These are phyloP conservation scores for Drosophila ezoana DNA, from an alignment of 2,888 invertebrate species.

Conservation along the genomic window DNA sequence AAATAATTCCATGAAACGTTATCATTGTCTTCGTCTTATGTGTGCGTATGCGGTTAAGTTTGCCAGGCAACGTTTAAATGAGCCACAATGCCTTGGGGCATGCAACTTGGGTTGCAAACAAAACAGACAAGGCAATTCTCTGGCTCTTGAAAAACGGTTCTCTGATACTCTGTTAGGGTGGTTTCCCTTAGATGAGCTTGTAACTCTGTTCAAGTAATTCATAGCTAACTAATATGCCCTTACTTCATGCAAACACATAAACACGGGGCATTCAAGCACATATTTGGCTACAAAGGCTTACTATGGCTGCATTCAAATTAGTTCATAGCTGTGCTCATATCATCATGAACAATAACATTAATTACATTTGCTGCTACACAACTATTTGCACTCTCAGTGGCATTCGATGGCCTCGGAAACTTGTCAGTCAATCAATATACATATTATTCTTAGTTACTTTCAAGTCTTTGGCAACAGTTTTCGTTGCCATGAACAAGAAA, in stretches of 20 bases:
- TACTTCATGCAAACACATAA: too few relatives aligned
- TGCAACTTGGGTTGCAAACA: conserved; percentile 29
- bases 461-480: conserved; percentile 34
- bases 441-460: conserved; percentile 41
- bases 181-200: too few relatives aligned
- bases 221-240: not conserved
- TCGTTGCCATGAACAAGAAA: conserved; percentile 1
- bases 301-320: conserved; percentile 4
- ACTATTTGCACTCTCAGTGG: conserved; percentile 26
- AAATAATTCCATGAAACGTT: conserved; percentile 67
- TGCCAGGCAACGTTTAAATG: conserved; percentile 61
- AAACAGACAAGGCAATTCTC: conserved; percentile 23
- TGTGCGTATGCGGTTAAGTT: conserved; percentile 58
- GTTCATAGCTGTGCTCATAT: conserved; percentile 11
- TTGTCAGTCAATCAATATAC: conserved; percentile 70
- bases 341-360: conserved; percentile 23
- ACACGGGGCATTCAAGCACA: conserved; percentile 3
- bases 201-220: not conserved
- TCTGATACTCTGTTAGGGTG: conserved; percentile 9
- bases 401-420: conserved; percentile 24
- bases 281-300: conserved; percentile 7
- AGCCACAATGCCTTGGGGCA: conserved; percentile 66
- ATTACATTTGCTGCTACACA: conserved; percentile 40
- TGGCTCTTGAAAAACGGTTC: not conserved
- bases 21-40: conserved; percentile 63